Conservation (phyloP, 2,797 vertebrate genomes). For the Petrocephalus schoutedeni region DNA sequence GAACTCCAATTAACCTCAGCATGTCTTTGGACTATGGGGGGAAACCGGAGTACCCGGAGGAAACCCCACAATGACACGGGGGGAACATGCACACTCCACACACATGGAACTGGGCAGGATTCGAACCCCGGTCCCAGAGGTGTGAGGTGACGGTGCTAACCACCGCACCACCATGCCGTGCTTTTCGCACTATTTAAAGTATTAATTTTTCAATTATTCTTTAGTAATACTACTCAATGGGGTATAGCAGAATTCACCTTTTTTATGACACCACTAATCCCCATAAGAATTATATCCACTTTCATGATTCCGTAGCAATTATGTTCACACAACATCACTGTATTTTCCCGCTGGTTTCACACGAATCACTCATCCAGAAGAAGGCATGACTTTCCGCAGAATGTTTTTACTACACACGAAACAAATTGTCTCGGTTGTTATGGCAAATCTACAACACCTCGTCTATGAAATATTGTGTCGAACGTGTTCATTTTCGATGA, state of each 20-base stretch:
- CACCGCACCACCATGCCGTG: too few species aligned
- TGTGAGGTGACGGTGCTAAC: too few species aligned
- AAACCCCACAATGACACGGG: too few species aligned
- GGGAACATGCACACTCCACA: too few species aligned
- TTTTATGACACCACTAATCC: background rate
- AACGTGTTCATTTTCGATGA: slow-evolving; percentile 23
- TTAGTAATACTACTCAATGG: background rate
- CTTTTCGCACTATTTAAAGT: background rate
- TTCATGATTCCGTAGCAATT: background rate
- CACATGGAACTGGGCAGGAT: too few species aligned
- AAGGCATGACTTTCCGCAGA: background rate
- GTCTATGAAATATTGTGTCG: background rate
- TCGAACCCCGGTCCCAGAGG: too few species aligned
- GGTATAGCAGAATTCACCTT: background rate
- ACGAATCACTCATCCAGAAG: background rate
- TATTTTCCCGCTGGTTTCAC: background rate
- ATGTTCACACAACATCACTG: background rate
- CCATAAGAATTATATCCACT: background rate
- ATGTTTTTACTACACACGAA: background rate
- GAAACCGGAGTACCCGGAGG: too few species aligned
- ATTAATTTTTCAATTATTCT: background rate
- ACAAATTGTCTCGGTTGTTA: slow-evolving; percentile 2
- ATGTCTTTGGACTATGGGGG: too few species aligned
- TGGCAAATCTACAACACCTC: background rate
- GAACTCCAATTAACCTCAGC: too few species aligned